Base-by-base conservation (phyloP, 53 echinoderm and acorn worm species). In the Pentamera pediparva region DNA sequence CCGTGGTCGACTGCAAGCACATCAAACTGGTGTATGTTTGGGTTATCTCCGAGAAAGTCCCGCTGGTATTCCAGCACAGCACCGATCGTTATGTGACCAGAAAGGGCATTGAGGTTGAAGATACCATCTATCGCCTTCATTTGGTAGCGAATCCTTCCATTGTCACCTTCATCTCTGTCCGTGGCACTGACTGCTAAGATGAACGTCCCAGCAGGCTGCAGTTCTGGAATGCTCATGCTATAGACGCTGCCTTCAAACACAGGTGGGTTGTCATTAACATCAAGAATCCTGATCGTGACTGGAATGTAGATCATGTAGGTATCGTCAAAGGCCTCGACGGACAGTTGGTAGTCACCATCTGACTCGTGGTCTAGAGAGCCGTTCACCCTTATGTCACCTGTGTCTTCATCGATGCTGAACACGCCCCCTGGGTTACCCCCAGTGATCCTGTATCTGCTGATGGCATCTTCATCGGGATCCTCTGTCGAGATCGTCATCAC, bases 221-320 rank as follows among this genome's bases (percentile, higher is more conserved):
- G 65, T 58, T 96, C 96, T 13, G 88, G 83, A 32, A 83, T 79
- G 33, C 72, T 79, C 11, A 35, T 45, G 19, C 77, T 75, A 35
- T 88, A 85, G 0, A 51, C 36, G 35, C 78, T 32, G 45, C 35
- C 38, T 24, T 32, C 34, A 33, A 95, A 95, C 20, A 76, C 55
- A 34, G 95, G 95, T 18, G 87, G 76, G 59, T 91, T 88, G 78
- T 95, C 95, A 63, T 95, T 95, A n/a, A 91, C 71, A 43, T 95
- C 95, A 10, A 71, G 53, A 26, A 95, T 70, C 12, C 76, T 72
- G 26, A 95, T 79, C 3, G 80, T 79, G 0, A 95, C 91, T 43
- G 75, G 56, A 17, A 91, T 95, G 12, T 90, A 82, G 9, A 85
- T 75, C n/a, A 47, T 49, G 49, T 63, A 79, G 1, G 76, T 54